Percentiles rank a stretch among this genome's conserved stretches.
Evolutionary conservation across 2,888 invertebrate genomes (phyloP).

Genomic region (Standfussiana lucernea): DNA sequence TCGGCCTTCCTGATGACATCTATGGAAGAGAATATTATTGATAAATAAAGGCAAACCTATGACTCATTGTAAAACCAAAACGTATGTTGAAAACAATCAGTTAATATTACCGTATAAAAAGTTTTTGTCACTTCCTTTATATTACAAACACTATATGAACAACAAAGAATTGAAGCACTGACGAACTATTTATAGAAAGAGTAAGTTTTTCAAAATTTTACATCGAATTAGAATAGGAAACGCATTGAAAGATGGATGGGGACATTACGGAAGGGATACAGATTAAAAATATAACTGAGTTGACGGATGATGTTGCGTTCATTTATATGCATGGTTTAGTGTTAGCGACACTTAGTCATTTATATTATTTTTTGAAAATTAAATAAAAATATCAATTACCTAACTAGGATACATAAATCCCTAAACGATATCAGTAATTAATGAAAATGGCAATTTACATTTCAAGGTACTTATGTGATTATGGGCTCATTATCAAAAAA

Average conservation of each 20-base stretch:
- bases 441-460: not conserved
- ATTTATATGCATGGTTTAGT: slow-evolving; percentile 48
- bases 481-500: not conserved
- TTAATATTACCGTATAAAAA: slow-evolving; percentile 67
- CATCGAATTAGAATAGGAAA: slow-evolving; percentile 76
- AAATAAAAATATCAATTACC: not conserved
- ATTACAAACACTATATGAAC: slow-evolving; percentile 56
- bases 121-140: slow-evolving; percentile 52
- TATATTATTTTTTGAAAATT: not conserved
- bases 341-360: slow-evolving; percentile 15
- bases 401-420: not conserved
- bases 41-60: slow-evolving; percentile 84
- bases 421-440: not conserved
- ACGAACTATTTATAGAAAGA: slow-evolving; percentile 60
- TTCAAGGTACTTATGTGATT: not conserved
- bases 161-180: slow-evolving; percentile 55
- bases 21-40: slow-evolving; percentile 80
- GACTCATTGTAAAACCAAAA: slow-evolving; percentile 83
- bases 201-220: slow-evolving; percentile 67
- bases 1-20: slow-evolving; percentile 98
- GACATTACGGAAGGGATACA: slow-evolving; percentile 65
- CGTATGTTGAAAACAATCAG: slow-evolving; percentile 74
- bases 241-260: slow-evolving; percentile 79
- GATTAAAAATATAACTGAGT: slow-evolving; percentile 64
- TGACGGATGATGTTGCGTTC: slow-evolving; percentile 65